Conservation (phyloP, 1,140 invertebrate genomes). For the Lithobius niger region DNA sequence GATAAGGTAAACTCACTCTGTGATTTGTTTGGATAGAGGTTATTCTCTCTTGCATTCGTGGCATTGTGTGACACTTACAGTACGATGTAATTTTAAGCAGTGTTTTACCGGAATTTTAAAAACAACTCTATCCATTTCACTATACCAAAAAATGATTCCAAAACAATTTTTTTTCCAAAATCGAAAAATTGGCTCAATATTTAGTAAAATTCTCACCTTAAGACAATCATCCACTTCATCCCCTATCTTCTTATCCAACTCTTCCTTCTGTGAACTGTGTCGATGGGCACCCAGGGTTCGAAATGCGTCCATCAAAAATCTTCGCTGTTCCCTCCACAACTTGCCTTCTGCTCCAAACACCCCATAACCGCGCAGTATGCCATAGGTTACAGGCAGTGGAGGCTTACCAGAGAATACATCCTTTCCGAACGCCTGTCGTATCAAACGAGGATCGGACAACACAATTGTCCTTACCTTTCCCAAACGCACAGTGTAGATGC, state of each 20-base stretch:
- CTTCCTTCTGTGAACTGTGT: slow-evolving; percentile 32
- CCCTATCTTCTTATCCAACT: slow-evolving; percentile 9
- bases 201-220: too few relatives aligned
- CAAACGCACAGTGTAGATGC: slow-evolving; percentile 53
- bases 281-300: slow-evolving; percentile 61
- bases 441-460: slow-evolving; percentile 50
- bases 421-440: slow-evolving; percentile 51
- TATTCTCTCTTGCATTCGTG: too few relatives aligned
- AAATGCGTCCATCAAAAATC: slow-evolving; percentile 52
- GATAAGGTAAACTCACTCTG: too few relatives aligned
- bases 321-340: slow-evolving; percentile 67
- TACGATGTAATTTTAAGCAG: too few relatives aligned
- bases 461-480: slow-evolving; percentile 59
- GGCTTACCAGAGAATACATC: slow-evolving; percentile 54
- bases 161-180: too few relatives aligned
- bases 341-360: slow-evolving; percentile 65
- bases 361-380: slow-evolving; percentile 70
- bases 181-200: too few relatives aligned
- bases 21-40: too few relatives aligned
- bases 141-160: too few relatives aligned
- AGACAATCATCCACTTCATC: background rate
- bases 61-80: too few relatives aligned
- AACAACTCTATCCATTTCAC: too few relatives aligned
- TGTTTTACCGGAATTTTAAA: too few relatives aligned
- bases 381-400: slow-evolving; percentile 64